Base-by-base conservation (phyloP, 2,888 invertebrate species). In the Apodemia zela region DNA sequence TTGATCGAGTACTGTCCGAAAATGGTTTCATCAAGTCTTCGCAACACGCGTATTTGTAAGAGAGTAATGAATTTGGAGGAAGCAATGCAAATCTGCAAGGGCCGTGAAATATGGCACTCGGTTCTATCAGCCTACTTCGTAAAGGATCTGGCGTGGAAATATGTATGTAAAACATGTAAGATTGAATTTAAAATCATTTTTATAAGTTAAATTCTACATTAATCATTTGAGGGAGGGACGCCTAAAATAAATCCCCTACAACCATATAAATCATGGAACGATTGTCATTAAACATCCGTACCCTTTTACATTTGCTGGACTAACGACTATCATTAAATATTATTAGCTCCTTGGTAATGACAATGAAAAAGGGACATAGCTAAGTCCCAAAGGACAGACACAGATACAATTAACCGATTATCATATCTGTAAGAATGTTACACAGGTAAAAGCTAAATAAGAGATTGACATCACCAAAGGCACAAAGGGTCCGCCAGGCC, bases 251-350 rank as follows among this genome's bases (percentile, higher is more conserved):
- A 57, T 57, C 29, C 57, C 29, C n/a, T 25, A 47, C 25, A 29
- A 29, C 25, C 29, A n/a, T 57, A 57, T 57, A 57, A 57, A 57
- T 57, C 57, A 57, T 57, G 29, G 7, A 57, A 57, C 57, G 29
- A 29, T 25, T 57, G 57, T 57, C 57, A 57, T 54, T 54, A 54
- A 21, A 21, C 54, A 54, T 54, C 54, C 54, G 54, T 25, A 54
- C 54, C 54, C 54, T 54, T 54, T 54, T 54, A 54, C 25, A 25
- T 54, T 54, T 54, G 25, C 25, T 25, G 25, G 21, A 54, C 54
- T 54, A 54, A 57, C 54, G 54, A 57, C 54, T 57, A 57, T 57
- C n/a, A 57, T 57, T 57, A 57, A 57, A 57, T 57, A 57, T 57
- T 57, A 57, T 57, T 57, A 57, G 54, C 54, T 57, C 54, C 54